A percentile compares a stretch with the other conserved stretches of the same genome.
phyloP scores from a whole-genome alignment of 2,888 invertebrate genomes.

The Megaustenia siamemsis region DNA sequence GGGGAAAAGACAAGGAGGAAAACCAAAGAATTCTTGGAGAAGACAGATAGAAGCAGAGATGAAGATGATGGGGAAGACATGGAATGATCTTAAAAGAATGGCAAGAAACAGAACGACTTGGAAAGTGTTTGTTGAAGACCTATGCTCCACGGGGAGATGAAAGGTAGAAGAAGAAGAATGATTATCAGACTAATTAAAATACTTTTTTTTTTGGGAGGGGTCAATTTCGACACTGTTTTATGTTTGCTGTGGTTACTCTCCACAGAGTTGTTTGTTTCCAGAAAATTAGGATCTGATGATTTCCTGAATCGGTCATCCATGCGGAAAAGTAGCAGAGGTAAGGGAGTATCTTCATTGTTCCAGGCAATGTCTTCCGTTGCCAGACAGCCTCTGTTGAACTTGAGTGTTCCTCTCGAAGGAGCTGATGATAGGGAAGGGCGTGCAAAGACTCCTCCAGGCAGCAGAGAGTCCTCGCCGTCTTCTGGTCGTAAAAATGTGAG shows the following conservation, averaged over 20 bases:
- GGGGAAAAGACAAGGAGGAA: too few relatives aligned
- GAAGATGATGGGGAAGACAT: too few relatives aligned
- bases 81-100: too few relatives aligned
- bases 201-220: too few relatives aligned
- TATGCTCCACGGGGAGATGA: too few relatives aligned
- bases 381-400: slow-evolving; percentile 62
- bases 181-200: too few relatives aligned
- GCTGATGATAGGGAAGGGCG: slow-evolving; percentile 51
- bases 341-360: slow-evolving; percentile 68
- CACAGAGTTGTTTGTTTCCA: slow-evolving; percentile 68
- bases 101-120: too few relatives aligned
- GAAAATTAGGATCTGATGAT: slow-evolving; percentile 65
- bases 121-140: too few relatives aligned
- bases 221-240: too few relatives aligned
- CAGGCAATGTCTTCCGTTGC: slow-evolving; percentile 65
- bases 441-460: slow-evolving; percentile 62
- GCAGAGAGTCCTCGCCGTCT: slow-evolving; percentile 63
- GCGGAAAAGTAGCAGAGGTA: slow-evolving; percentile 68
- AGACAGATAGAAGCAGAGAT: too few relatives aligned
- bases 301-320: slow-evolving; percentile 61
- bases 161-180: too few relatives aligned
- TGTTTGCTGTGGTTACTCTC: slow-evolving; percentile 36
- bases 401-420: slow-evolving; percentile 64
- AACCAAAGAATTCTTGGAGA: too few relatives aligned
- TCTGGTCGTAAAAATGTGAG: slow-evolving; percentile 55